phyloP scores from a whole-genome alignment of 2,888 invertebrate genomes.

The Eupithecia subfuscata region DNA sequence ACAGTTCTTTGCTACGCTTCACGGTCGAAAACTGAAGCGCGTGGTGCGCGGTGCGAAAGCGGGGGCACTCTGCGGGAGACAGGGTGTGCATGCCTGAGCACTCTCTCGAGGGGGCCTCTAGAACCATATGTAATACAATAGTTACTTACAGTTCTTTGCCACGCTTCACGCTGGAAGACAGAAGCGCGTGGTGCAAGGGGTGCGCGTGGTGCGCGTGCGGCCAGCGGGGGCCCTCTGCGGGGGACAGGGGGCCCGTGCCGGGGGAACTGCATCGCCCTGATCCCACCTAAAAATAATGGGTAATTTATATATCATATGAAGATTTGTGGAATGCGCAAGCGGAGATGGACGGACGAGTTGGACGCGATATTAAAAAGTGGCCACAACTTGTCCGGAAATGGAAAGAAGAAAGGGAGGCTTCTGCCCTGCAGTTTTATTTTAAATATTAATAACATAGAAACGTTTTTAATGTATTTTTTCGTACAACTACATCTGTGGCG shows the following conservation, averaged over 20 bases:
- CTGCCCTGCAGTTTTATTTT: too few species aligned
- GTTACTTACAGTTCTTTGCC: conserved; percentile 80
- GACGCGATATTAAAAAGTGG: not conserved
- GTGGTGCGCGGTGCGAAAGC: conserved; percentile 76
- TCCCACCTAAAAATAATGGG: conserved; percentile 65
- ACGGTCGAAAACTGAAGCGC: conserved; percentile 78
- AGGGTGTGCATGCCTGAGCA: too few species aligned
- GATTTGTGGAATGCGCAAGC: not conserved
- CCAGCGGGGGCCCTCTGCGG: conserved; percentile 78
- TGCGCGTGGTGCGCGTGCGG: conserved; percentile 77
- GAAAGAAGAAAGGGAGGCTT: too few species aligned
- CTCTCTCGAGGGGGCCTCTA: too few species aligned
- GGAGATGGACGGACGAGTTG: not conserved
- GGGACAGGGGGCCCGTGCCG: conserved; percentile 78
- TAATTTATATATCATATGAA: not conserved
- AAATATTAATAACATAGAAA: too few species aligned
- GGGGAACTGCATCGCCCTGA: conserved; percentile 78
- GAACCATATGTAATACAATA: not conserved
- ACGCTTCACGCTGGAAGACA: conserved; percentile 78
- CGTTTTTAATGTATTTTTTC: too few species aligned
- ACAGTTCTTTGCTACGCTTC: conserved; percentile 81
- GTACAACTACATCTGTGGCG: too few species aligned
- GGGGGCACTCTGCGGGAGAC: conserved; percentile 77
- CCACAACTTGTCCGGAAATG: too few species aligned
- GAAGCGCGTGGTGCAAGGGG: conserved; percentile 78